Evolutionary conservation across 2,797 vertebrate genomes (phyloP), one percentile per base, ranked within the genome.

Genomic region (Acomys russatus): DNA sequence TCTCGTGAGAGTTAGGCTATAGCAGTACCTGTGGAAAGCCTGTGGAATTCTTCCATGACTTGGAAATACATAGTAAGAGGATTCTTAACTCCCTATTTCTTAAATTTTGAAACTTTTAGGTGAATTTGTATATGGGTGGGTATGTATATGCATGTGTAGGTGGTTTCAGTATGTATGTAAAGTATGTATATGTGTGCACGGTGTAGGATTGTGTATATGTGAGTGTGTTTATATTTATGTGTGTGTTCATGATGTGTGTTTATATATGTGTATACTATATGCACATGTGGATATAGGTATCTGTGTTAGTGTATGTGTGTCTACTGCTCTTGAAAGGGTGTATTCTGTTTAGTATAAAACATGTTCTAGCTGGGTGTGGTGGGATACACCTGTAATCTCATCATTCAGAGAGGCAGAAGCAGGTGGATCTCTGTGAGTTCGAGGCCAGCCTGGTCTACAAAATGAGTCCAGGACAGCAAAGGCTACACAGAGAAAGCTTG

Each of bases 21-120:
- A 23, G 3, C 2, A 23, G 77, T 9, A 2, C 14, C 30, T 18
- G 44, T 11, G 1, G n/a, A 18, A 0, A 25, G 14, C n/a, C 28
- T 84, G 18, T 11, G 22, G 3, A 12, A 25, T 25, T 14, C 33
- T 54, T 51, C 78, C 6, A 49, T 15, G 12, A 30, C 9, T 15
- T 14, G 18, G 83, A 28, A 61, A 64, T 0, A 83, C 3, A 20
- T 7, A 87, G 20, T 9, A 78, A 35, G 12, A 51, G 7, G 4
- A 35, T 11, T 14, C 8, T 28, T 86, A 35, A 71, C 22, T 56
- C 35, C 15, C 74, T 61, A 17, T 30, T 70, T 7, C n/a, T 84
- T 56, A 51, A 20, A 15, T 15, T 74, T 74, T 38, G 6, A 87
- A 12, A 78, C 56, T 51, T 76, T 90, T 83, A 83, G 63, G 18